Evolutionary conservation across 1,140 invertebrate species (phyloP), one percentile per base, ranked within the genome.

Genomic region (Drosophila guanche): DNA sequence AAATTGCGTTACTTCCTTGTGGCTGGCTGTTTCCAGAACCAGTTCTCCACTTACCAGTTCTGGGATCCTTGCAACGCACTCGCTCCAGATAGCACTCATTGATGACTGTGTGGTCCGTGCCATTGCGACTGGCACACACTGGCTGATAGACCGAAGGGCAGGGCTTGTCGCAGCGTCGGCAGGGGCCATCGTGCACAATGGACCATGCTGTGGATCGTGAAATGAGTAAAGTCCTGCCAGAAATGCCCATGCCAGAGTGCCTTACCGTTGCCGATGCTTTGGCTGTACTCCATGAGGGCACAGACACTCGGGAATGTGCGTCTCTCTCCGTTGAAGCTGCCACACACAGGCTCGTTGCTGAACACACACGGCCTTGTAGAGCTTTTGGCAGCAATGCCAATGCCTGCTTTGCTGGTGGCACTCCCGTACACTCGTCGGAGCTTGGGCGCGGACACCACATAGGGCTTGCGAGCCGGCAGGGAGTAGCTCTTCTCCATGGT

Each of bases 61-160:
- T 61, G 5, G 83, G 83, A 60, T 89, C 79, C 63, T 75, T 79
- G 67, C 89, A 90, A 42, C 85, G 71, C 6, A 77, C 78, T 16
- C 86, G 59, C 25, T 89, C 73, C 54, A 86, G 47, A 29, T 83
- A 90, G 40, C 89, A 90, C 27, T 89, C 78, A 42, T 90, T 90
- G 37, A 90, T 69, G 46, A 90, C 86, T 5, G 89, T 90, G 50
- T 90, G 76, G 14, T 74, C 58, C 6, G 83, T 47, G 47, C 84
- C 84, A 25, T 90, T 86, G 10, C 80, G 62, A 20, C 40, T 79
- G n/a, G 76, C 80, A 62, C 89, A 90, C 42, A 90, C 45, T 3
- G 89, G 89, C 5, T 79, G 58, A 47, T 77, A 89, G 0, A 73
- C 37, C n/a, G 63, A 70, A 4, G 75, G 67, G 14, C 89, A 90